Base-by-base conservation (phyloP, 2,888 invertebrate genomes). In the Sicus ferrugineus region DNA sequence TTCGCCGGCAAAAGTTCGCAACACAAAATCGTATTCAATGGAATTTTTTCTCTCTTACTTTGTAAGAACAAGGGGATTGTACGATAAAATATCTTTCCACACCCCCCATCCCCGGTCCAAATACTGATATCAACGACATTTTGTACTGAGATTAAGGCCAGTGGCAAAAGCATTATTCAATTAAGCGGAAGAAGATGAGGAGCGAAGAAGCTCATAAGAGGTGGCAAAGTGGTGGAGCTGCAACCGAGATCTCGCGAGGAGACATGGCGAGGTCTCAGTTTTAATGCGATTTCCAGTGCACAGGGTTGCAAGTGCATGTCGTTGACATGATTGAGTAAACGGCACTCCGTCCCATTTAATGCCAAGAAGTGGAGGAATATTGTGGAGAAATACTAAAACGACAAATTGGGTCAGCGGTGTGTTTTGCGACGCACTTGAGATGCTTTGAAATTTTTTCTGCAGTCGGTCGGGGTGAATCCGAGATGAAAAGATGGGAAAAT, bases 111-210 rank as follows among this genome's bases (percentile, higher is more conserved):
- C 6, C 34, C 11, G 6, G 34, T 34, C 11, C 11, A 34, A 7
- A 5, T 11, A 34, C 42, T 42, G 42, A 11, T 9, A 5, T 42
- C 50, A 50, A 50, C 19, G 21, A 50, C 21, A 50, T 21, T 59
- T 59, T 11, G n/a, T 21, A 9, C 21, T 34, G 58, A 59, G 34
- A 59, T 59, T 59, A 30, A 59, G 58, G 58, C 58, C 58, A 59
- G 31, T 59, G 34, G 58, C 58, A 59, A 28, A 59, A 59, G 58
- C 58, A 59, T 59, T 59, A 59, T 59, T 59, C 58, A 59, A 59
- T 59, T 59, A 59, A 59, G 58, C 4, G n/a, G 34, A 59, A 11
- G 34, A 59, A 6, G 50, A 19, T n/a, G 50, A 21, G 19, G 50
- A 50, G n/a, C 7, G 50, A 50, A 50, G 19, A 21, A 50, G 50